Percentiles rank a stretch among this genome's conserved stretches.
These are phyloP conservation scores for Coluber constrictor DNA, from an alignment of 2,797 vertebrate species.

Conservation along the genomic window DNA sequence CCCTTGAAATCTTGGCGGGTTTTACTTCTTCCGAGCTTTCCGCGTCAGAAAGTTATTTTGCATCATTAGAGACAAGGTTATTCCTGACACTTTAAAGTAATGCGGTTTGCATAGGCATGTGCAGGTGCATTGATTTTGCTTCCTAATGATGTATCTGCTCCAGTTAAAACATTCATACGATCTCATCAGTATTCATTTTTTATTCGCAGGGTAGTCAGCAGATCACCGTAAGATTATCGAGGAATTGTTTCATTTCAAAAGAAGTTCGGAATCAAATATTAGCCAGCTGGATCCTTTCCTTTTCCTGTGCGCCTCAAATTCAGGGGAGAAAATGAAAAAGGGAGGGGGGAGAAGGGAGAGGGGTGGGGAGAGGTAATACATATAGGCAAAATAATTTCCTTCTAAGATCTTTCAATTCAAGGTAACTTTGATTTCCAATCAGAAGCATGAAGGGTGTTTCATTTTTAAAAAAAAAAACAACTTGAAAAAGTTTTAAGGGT, in stretches of 20 bases:
- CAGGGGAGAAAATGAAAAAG: background rate
- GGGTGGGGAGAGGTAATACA: background rate
- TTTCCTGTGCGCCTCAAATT: background rate
- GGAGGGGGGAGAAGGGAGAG: no score
- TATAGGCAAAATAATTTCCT: background rate
- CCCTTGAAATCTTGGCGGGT: background rate
- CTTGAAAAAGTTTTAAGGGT: background rate
- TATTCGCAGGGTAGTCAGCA: background rate
- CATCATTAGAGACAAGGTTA: slow-evolving; percentile 10
- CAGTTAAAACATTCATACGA: slow-evolving; percentile 16
- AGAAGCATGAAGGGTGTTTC: background rate
- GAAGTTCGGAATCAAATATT: slow-evolving; percentile 15
- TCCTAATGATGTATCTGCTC: slow-evolving; percentile 37
- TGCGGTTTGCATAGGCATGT: slow-evolving; percentile 2
- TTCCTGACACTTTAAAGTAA: slow-evolving; percentile 34
- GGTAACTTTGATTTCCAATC: slow-evolving; percentile 21
- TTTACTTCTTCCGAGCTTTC: background rate
- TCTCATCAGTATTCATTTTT: slow-evolving; percentile 37
- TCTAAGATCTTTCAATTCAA: background rate
- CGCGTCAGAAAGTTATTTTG: background rate
- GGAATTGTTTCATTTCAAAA: slow-evolving; percentile 15
- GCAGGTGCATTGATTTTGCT: slow-evolving; percentile 43
- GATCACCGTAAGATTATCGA: background rate
- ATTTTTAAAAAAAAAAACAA: background rate
- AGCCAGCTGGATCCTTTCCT: background rate